Conservation (phyloP, 2,888 invertebrate genomes). For the Pardosa pseudoannulata region DNA sequence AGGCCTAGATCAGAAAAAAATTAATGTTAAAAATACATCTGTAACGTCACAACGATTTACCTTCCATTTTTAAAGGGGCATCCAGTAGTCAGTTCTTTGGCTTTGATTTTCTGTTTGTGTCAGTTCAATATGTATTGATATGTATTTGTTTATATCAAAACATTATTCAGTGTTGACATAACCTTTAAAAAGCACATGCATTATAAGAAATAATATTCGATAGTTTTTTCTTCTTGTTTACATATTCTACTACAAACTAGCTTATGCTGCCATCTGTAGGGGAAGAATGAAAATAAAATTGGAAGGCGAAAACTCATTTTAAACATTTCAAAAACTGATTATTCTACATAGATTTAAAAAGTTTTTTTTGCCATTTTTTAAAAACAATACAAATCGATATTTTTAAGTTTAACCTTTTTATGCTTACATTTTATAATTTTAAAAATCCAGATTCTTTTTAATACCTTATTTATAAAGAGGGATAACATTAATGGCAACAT, state of each 20-base stretch:
- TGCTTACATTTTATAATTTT: too few relatives aligned
- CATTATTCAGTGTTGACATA: not conserved
- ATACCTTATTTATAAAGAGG: too few relatives aligned
- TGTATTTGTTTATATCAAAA: not conserved
- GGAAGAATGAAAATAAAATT: too few relatives aligned
- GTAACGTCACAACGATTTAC: conserved; percentile 5
- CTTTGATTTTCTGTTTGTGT: not conserved
- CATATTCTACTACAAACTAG: not conserved
- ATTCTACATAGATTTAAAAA: too few relatives aligned
- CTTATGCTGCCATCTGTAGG: not conserved
- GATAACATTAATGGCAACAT: too few relatives aligned
- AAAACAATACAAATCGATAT: too few relatives aligned
- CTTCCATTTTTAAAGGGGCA: not conserved
- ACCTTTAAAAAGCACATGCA: not conserved
- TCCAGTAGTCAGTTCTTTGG: not conserved
- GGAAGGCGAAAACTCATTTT: too few relatives aligned
- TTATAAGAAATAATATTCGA: not conserved
- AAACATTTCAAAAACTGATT: too few relatives aligned
- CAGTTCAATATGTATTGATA: not conserved
- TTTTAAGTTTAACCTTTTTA: too few relatives aligned
- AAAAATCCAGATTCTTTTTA: too few relatives aligned
- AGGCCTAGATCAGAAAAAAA: not conserved
- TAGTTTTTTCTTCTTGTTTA: not conserved
- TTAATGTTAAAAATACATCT: not conserved
- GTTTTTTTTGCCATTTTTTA: too few relatives aligned